Base-by-base conservation (phyloP, 2,888 invertebrate species). In the Neoaliturus tenellus region DNA sequence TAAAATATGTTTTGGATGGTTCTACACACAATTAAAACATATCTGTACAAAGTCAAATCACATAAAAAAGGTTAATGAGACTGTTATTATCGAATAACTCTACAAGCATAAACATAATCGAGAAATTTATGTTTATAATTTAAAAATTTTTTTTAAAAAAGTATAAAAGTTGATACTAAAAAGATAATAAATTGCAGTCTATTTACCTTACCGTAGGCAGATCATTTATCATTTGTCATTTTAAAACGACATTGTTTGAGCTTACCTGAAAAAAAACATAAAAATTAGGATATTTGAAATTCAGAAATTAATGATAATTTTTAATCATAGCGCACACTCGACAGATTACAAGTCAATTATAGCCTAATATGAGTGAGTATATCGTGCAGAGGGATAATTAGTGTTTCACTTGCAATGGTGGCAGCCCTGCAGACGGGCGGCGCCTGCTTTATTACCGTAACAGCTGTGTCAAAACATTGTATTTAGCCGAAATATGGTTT, bases 371-470 rank as follows among this genome's bases (percentile, higher is more conserved):
- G 17, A 12, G 17, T 14, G 17, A 2, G 2, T 14, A 44, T 39
- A 12, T 12, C 10, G 44, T 62, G 62, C 62, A 14, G 31, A 28
- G 62, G 62, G 31, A 62, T 62, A 62, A 31, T 62, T 28, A 62
- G 58, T 12, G 62, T 62, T 62, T 62, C 62, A 62, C 31, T 8
- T 62, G 62, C 62, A 62, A 31, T 14, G 62, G 28, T 62, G 62
- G 62, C 62, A 62, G 31, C 31, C 31, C 62, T 62, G 62, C 31
- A 62, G 62, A 25, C 62, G 62, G 31, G 14, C 17, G 62, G 62
- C 62, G 62, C 62, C 62, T 14, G 31, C 20, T 12, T 12, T 62
- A 62, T 62, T 62, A 17, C 17, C 14, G 6, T 17, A 62, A 62
- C 62, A 62, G 62, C 62, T 62, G 62, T 31, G 20, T 23, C 51